Base-by-base conservation (phyloP, 2,113 vertebrate species). In the Pangasianodon hypophthalmus region DNA sequence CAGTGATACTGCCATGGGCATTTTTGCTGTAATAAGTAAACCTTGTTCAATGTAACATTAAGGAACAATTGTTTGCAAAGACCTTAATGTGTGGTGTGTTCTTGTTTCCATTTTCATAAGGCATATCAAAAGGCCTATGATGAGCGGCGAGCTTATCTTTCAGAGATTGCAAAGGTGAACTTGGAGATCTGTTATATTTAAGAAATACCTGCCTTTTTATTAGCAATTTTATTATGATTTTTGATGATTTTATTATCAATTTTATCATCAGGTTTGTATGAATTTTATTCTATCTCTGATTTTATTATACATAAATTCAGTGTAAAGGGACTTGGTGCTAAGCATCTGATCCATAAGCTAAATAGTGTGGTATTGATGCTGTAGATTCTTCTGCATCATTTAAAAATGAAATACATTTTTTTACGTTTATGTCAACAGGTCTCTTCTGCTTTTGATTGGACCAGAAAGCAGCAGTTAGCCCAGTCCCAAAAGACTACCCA, bases 141-240 rank as follows among this genome's bases (percentile, higher is more conserved):
- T 82, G 96, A 98, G 91, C 92, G 93, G 18, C 92, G 89, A 73
- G 93, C 92, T 0, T 98, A 96, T 90, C 92, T 97, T 69, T 94
- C 96, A 11, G 96, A 97, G 95, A 97, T 98, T 50, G 94, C 96
- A 52, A 96, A 95, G 96, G 97, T 98, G 95, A 96, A 92, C 6
- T 41, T 71, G 5, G 10, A 64, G 71, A 54, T 14, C 21, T 44
- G 41, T 44, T 62, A 16, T 62, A 29, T 67, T 48, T 67, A 67
- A 6, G 26, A 58, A 64, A 44, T 58, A n/a, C 21, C 26, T 18
- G 14, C 44, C 13, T 16, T 77, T 75, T 54, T n/a, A 86, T 46
- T 16, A 19, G n/a, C 3, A 9, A 26, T 41, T 80, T 21, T 80
- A 21, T 46, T 54, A 10, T 24, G 21, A 46, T 24, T 46, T 75